Percentiles rank a stretch among this genome's conserved stretches.
Evolutionary conservation across 2,888 invertebrate genomes (phyloP).

Genomic region (Creontiades dilutus): DNA sequence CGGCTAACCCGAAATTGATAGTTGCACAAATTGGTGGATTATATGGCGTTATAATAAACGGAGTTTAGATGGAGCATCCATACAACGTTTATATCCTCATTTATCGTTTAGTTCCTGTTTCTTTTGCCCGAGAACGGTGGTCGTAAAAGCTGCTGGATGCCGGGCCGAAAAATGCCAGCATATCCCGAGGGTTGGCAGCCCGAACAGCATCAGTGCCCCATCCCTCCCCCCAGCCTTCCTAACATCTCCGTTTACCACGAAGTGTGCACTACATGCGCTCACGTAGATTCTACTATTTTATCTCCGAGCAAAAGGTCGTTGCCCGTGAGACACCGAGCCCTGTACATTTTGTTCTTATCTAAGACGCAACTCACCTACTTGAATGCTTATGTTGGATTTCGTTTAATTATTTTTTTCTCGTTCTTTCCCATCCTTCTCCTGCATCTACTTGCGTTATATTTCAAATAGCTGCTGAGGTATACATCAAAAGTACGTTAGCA

Average conservation of each 20-base stretch:
- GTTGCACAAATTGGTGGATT: background rate
- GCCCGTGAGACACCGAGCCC: slow-evolving; percentile 68
- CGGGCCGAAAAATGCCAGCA: background rate
- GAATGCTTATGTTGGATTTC: slow-evolving; percentile 63
- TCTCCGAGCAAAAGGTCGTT: slow-evolving; percentile 63
- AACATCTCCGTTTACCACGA: slow-evolving; percentile 26
- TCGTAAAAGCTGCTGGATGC: background rate
- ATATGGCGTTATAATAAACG: background rate
- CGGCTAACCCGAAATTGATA: background rate
- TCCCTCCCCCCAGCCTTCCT: background rate
- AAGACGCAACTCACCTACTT: slow-evolving; percentile 61
- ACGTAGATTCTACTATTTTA: slow-evolving; percentile 65
- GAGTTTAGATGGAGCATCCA: background rate
- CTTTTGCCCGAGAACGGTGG: background rate
- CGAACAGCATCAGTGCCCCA: background rate
- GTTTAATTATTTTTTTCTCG: slow-evolving; percentile 48
- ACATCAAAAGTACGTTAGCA: no score
- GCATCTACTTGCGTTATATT: no score
- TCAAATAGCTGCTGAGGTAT: no score
- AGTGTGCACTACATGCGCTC: slow-evolving; percentile 52
- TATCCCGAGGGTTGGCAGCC: background rate
- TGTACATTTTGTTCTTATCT: slow-evolving; percentile 67
- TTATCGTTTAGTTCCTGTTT: background rate
- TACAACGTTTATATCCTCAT: background rate
- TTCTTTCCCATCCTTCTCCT: no score